phyloP scores from a whole-genome alignment of 2,113 vertebrate species.

The Okapia johnstoni region DNA sequence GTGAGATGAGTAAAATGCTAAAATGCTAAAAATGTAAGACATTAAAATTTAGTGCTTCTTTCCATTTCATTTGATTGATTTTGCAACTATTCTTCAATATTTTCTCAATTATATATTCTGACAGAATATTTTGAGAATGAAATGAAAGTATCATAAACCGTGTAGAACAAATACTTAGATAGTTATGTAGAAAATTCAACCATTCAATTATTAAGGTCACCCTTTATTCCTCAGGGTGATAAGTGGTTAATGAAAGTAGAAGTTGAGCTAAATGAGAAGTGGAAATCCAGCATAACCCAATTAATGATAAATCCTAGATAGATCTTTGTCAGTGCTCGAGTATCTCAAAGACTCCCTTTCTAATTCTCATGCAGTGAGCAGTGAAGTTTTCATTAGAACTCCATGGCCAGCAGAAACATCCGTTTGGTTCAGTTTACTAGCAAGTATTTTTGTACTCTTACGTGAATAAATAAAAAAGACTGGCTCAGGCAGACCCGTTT shows the following conservation, averaged over 20 bases:
- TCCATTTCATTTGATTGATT: conserved; percentile 27
- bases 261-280: not conserved
- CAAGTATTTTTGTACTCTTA: conserved; percentile 34
- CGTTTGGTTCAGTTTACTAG: not conserved
- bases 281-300: not conserved
- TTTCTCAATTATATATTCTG: conserved; percentile 37
- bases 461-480: not conserved
- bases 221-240: not conserved
- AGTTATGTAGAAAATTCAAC: not conserved
- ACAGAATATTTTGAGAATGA: conserved; percentile 20
- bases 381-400: not conserved
- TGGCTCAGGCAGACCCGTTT: not conserved
- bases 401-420: conserved; percentile 17
- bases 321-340: not conserved
- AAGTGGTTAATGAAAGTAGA: conserved; percentile 5
- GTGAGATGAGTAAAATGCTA: not conserved
- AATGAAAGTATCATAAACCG: conserved; percentile 25
- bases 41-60: conserved; percentile 28
- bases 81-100: not conserved
- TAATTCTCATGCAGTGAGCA: not conserved
- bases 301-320: not conserved
- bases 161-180: not conserved
- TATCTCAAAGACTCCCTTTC: not conserved
- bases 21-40: not conserved
- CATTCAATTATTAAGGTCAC: not conserved